Evolutionary conservation across 2,113 vertebrate genomes (phyloP), one percentile per base, ranked within the genome.

Genomic region (Trinectes maculatus): DNA sequence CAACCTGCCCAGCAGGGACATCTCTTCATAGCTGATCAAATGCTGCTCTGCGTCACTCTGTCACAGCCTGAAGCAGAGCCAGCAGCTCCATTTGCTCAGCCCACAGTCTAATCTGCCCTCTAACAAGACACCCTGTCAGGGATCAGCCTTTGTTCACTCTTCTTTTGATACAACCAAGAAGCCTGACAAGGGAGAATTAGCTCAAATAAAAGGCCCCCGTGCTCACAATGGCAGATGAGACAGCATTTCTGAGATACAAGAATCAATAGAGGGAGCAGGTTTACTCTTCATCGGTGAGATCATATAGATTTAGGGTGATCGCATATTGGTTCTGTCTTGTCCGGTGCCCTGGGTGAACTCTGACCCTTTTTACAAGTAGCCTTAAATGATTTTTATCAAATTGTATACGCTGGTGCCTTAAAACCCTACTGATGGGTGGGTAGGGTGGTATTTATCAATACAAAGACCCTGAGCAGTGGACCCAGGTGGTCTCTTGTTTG

Each of bases 31-130:
- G 24, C 77, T 48, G 69, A 79, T 73, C 73, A 79, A 78, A 80
- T 55, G 53, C 36, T 29, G 15, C 55, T 61, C 54, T 6, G 40
- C 46, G 15, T 69, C 54, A 71, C 42, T 37, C 21, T 24, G 19
- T 34, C 34, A 44, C 22, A 13, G 39, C 44, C 51, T 75, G 62
- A 53, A 80, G 52, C 43, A 7, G 8, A 16, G 78, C 84, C 82
- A 80, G 24, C 56, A 19, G 81, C 81, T 72, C 65, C 72, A 68
- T 78, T 73, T 65, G 19, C 60, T 62, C 37, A 62, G 65, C 53
- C 28, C 37, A 46, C 46, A 63, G 46, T 64, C 71, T 85, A 89
- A 89, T 89, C 87, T 77, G 2, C 42, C 47, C 71, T 60, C 76
- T 76, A 86, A 84, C 83, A 85, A 83, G 79, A 83, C 76, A 80